Conservation (phyloP, 1,140 invertebrate genomes). For the Aphidius gifuensis region DNA sequence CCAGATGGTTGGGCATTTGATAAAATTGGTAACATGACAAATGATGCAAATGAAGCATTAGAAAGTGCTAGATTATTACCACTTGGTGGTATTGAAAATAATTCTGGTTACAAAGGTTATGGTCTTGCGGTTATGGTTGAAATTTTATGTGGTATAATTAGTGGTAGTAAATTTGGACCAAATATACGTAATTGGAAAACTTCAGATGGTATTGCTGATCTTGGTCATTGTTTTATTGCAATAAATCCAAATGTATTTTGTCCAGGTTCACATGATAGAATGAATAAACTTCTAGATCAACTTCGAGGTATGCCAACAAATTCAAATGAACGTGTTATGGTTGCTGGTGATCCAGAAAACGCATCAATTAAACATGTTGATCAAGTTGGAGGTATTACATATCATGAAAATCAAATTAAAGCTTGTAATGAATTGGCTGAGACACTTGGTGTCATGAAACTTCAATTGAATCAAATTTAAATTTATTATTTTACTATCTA, state of each 20-base stretch:
- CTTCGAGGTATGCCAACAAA: slow-evolving; percentile 54
- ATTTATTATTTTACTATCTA: too few relatives aligned
- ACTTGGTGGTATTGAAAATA: slow-evolving; percentile 74
- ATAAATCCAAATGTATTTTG: slow-evolving; percentile 83
- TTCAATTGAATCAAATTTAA: slow-evolving; percentile 35
- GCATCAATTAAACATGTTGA: slow-evolving; percentile 66
- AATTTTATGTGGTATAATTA: slow-evolving; percentile 71
- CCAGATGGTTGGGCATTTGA: slow-evolving; percentile 82
- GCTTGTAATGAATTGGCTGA: slow-evolving; percentile 56
- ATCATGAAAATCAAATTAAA: slow-evolving; percentile 73
- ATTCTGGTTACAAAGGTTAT: slow-evolving; percentile 88
- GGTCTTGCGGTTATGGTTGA: slow-evolving; percentile 87
- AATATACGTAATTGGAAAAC: slow-evolving; percentile 76
- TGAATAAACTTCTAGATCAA: slow-evolving; percentile 61
- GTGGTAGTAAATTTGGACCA: slow-evolving; percentile 64
- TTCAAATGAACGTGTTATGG: slow-evolving; percentile 62
- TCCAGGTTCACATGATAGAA: slow-evolving; percentile 72
- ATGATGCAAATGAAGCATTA: slow-evolving; percentile 64
- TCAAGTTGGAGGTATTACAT: slow-evolving; percentile 70
- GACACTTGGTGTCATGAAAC: slow-evolving; percentile 56
- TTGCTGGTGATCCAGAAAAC: slow-evolving; percentile 84
- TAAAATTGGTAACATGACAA: slow-evolving; percentile 62
- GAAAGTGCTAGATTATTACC: slow-evolving; percentile 72
- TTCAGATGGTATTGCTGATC: slow-evolving; percentile 63
- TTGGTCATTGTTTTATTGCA: slow-evolving; percentile 90